These are phyloP conservation scores for Semicossyphus pulcher DNA, from an alignment of 2,113 vertebrate species.

Conservation along the genomic window DNA sequence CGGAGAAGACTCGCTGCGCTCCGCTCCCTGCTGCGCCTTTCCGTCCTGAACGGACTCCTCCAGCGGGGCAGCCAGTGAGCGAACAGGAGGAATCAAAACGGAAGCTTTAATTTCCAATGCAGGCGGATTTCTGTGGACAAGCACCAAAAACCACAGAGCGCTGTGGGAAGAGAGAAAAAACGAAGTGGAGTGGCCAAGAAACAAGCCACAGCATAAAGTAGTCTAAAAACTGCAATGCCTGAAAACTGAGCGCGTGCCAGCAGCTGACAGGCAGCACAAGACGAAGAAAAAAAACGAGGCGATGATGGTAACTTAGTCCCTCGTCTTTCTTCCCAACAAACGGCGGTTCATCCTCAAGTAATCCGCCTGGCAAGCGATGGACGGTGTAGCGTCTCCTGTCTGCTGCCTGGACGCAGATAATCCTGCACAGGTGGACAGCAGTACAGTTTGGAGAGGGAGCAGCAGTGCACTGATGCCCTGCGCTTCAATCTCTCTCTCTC, in stretches of 20 bases:
- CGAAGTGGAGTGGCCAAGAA: constrained; percentile 21
- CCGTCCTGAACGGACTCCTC: constrained; percentile 13
- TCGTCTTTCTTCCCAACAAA: constrained; percentile 37
- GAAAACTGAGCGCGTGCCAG: constrained; percentile 31
- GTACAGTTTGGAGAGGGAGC: constrained; percentile 38
- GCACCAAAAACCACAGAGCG: constrained; percentile 6
- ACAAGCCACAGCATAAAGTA: constrained; percentile 41
- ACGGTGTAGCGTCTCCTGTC: constrained; percentile 27
- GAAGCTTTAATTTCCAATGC: constrained; percentile 18
- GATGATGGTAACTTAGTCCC: constrained; percentile 52
- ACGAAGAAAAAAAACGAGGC: not conserved
- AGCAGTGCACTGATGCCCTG: constrained; percentile 60
- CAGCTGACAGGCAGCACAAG: constrained; percentile 27
- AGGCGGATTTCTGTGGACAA: constrained; percentile 11
- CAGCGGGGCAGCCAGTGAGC: constrained; percentile 6
- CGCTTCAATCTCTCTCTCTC: constrained; percentile 45
- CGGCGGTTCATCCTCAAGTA: constrained; percentile 52
- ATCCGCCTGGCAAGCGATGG: constrained; percentile 45
- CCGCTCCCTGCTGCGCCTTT: constrained; percentile 25
- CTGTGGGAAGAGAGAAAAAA: not conserved
- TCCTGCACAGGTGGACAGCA: constrained; percentile 74
- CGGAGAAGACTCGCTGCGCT: constrained; percentile 30
- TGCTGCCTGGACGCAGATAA: constrained; percentile 40
- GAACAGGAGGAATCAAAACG: not conserved
- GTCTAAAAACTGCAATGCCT: constrained; percentile 45